Evolutionary conservation across 2,797 vertebrate genomes (phyloP).

Genomic region (Pagetopsis macropterus): DNA sequence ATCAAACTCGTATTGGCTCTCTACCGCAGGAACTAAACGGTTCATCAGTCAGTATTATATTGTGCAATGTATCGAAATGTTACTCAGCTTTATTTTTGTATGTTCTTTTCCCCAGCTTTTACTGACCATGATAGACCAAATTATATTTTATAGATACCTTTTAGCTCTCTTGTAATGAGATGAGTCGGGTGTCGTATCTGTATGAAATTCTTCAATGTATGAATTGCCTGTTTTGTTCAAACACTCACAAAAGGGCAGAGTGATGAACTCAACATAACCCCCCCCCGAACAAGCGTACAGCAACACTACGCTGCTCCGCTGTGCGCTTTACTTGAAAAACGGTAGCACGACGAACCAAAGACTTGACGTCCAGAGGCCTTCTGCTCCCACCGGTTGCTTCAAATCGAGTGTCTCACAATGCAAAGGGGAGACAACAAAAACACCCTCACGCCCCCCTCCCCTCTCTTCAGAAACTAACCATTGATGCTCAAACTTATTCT

Average conservation of each 20-base stretch:
- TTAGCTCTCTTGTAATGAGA: constrained; percentile 25
- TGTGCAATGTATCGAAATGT: constrained; percentile 79
- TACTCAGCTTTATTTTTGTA: constrained; percentile 75
- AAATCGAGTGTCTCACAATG: constrained; percentile 43
- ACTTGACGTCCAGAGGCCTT: constrained; percentile 77
- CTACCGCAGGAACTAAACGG: constrained; percentile 55
- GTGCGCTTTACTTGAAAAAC: constrained; percentile 65
- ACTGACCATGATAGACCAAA: constrained; percentile 65
- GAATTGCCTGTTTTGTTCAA: constrained; percentile 8
- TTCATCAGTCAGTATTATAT: constrained; percentile 76
- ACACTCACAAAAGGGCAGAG: constrained; percentile 43
- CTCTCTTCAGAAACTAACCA: constrained; percentile 27
- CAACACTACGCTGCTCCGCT: constrained; percentile 53
- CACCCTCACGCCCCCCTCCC: not conserved
- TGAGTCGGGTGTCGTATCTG: constrained; percentile 13
- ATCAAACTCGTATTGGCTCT: constrained; percentile 55
- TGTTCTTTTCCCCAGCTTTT: constrained; percentile 34
- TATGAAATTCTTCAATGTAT: constrained; percentile 12
- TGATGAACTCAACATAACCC: constrained; percentile 2
- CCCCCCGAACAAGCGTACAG: constrained; percentile 46
- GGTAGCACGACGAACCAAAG: constrained; percentile 80
- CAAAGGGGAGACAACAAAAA: constrained; percentile 18
- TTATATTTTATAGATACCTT: constrained; percentile 32
- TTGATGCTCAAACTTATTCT: constrained; percentile 45
- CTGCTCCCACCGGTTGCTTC: constrained; percentile 44